These are phyloP conservation scores for Microctonus hyperodae DNA, from an alignment of 2,888 invertebrate genomes.

Conservation along the genomic window DNA sequence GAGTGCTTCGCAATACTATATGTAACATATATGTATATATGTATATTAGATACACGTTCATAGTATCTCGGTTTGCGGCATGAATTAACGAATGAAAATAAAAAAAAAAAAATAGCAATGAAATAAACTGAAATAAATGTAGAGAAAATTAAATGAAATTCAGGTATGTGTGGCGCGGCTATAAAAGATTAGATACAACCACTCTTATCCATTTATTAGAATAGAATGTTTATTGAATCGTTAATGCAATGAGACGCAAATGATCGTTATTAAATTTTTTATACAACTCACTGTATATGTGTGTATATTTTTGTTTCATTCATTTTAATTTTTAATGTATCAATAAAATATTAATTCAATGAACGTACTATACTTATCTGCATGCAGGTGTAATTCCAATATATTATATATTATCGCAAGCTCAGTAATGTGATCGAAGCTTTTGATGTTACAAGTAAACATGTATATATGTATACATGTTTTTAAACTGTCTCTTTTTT, in stretches of 20 bases:
- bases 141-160: too few relatives aligned
- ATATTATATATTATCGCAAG: too few relatives aligned
- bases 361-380: too few relatives aligned
- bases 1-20: slow-evolving; percentile 7
- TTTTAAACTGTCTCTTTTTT: too few relatives aligned
- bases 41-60: neutral
- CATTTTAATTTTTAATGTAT: neutral
- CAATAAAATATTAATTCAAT: neutral
- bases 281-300: neutral
- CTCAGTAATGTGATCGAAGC: neutral
- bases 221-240: slow-evolving; percentile 29
- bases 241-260: slow-evolving; percentile 37
- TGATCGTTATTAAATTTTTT: slow-evolving; percentile 13
- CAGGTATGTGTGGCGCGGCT: slow-evolving; percentile 32
- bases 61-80: neutral
- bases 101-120: slow-evolving; percentile 1
- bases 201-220: too few relatives aligned
- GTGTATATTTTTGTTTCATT: too few relatives aligned
- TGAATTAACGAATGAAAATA: neutral
- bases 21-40: neutral
- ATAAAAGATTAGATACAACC: slow-evolving; percentile 36
- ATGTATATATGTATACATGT: too few relatives aligned
- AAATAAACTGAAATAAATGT: slow-evolving; percentile 11
- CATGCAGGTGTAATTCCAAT: too few relatives aligned
- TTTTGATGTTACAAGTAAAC: neutral